Evolutionary conservation across 2,888 invertebrate species (phyloP), one percentile per base, ranked within the genome.

Genomic region (Sphaeridia pumilis): DNA sequence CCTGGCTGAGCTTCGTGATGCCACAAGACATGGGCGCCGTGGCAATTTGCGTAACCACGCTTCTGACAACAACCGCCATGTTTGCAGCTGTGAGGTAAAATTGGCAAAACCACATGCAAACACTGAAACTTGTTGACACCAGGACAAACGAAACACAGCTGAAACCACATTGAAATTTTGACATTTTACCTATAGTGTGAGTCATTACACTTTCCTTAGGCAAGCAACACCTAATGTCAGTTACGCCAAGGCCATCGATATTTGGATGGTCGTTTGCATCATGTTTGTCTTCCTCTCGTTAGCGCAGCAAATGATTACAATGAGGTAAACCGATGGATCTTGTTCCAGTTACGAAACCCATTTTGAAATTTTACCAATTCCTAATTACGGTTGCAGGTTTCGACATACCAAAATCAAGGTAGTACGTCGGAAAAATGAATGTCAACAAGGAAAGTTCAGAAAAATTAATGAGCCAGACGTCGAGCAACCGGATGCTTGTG

Each of bases 251-350:
- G 63, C 63, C 2, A 43, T 63, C 24, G 62, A 62, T 36, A 59
- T 62, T 34, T 62, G 60, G 62, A 62, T 62, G 60, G 60, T 62
- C 46, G 56, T 57, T 17, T 62, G 58, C 48, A 59, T 62, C 25
- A 54, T 62, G 21, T 60, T 58, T 38, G 58, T 60, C 36, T 62
- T 60, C 46, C 48, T 60, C 38, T 54, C 56, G 1, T 51, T 62
- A 14, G 56, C 56, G 5, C 58, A 60, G 27, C 59, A 62, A 54
- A 58, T 58, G 25, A 54, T 60, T 10, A 54, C 58, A 14, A 52
- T 62, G 21, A 58, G 57, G 61, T 62, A 55, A 52, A 10, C 31
- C 10, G 7, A 14, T 31, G 31, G 31, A 31, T 31, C 14, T 7
- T n/a, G n/a, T n/a, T n/a, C n/a, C n/a, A n/a, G n/a, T n/a, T n/a